A percentile compares a stretch with the other conserved stretches of the same genome.
Evolutionary conservation across 2,113 vertebrate genomes (phyloP).

Genomic region (Ictalurus punctatus): DNA sequence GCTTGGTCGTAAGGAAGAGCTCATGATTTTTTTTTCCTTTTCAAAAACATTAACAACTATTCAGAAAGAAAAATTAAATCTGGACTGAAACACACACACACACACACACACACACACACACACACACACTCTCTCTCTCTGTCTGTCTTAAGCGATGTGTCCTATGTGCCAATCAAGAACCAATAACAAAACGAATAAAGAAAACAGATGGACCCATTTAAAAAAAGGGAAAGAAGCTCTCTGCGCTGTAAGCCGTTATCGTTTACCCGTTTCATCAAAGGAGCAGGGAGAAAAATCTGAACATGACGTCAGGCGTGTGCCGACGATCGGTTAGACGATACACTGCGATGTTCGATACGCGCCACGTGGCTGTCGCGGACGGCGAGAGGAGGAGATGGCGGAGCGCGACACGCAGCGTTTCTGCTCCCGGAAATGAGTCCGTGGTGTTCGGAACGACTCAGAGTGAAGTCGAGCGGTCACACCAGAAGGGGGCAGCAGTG

Average conservation of each 20-base stretch:
- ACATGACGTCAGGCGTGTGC: background rate
- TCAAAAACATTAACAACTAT: constrained; percentile 10
- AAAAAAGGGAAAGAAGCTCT: constrained; percentile 69
- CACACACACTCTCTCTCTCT: background rate
- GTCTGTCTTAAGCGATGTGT: background rate
- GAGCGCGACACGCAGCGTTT: too few relatives aligned
- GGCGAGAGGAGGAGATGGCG: background rate
- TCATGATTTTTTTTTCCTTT: constrained; percentile 16
- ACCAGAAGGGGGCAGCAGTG: background rate
- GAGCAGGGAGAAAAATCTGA: constrained; percentile 61
- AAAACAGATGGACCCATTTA: constrained; percentile 49
- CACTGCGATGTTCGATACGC: constrained; percentile 65
- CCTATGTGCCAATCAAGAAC: constrained; percentile 50
- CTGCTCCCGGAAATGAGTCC: background rate
- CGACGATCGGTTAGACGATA: constrained; percentile 59
- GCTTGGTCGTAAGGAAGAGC: constrained; percentile 42
- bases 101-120: background rate
- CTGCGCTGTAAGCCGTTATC: constrained; percentile 72
- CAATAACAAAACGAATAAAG: constrained; percentile 57
- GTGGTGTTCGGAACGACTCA: background rate
- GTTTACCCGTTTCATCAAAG: constrained; percentile 79
- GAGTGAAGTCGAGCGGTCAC: background rate
- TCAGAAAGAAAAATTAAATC: constrained; percentile 47
- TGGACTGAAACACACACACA: constrained; percentile 52
- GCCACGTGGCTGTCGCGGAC: background rate